Base-by-base conservation (phyloP, 2,113 vertebrate species). In the Nannospalax galili region DNA sequence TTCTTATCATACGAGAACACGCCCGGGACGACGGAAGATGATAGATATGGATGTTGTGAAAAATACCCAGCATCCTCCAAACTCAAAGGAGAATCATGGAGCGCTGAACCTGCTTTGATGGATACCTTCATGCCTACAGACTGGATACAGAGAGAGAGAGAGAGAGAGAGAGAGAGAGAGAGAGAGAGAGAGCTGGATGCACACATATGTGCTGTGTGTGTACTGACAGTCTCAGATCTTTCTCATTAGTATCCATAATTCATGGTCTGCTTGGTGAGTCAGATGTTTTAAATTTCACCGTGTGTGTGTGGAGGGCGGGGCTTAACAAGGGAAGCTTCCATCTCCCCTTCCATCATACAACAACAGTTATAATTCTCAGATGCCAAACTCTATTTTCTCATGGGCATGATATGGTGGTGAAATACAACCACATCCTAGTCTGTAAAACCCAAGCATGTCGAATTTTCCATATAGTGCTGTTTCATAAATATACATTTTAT, bases 1-100 rank as follows among this genome's bases (percentile, higher is more conserved):
- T 93, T 97, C 95, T 97, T 96, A 97, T 96, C 94, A 93, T 92
- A 94, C 93, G 95, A 81, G 97, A 94, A 92, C 96, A 96, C 0
- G 42, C 84, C 91, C 65, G 85, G 87, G 82, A 96, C 84, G 93
- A 74, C 37, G 74, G 96, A 69, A 96, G 92, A 95, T 96, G 96
- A 97, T 60, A 91, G 92, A 97, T 93, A 93, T 40, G 73, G 56
- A 81, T 0, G 64, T 74, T 73, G 79, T 93, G 73, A 82, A 93
- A 96, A 95, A 40, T n/a, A 91, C 11, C 84, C 88, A 79, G 72
- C 79, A 4, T n/a, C 69, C 87, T 89, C 45, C 45, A 28, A 79
- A 73, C 90, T 14, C 10, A 42, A 64, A 80, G 75, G 84, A 56
- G 89, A 75, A 89, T 86, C 40, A 94, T 30, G 14, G 56, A 94